phyloP scores from a whole-genome alignment of 2,797 vertebrate genomes.

The Monodelphis domestica region DNA sequence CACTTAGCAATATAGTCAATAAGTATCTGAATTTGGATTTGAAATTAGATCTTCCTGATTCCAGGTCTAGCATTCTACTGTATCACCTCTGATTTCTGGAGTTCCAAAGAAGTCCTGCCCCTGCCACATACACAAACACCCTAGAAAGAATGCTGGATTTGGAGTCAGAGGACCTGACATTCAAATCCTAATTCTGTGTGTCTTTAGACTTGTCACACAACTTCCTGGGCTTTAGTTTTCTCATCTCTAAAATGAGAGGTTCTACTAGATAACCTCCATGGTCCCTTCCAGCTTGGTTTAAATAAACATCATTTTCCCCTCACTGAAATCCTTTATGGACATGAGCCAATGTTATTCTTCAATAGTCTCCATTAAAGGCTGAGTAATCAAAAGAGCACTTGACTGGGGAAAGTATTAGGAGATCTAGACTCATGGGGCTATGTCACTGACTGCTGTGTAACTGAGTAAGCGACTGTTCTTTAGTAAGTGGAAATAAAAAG shows the following conservation, averaged over 20 bases:
- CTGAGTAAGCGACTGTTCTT: not conserved
- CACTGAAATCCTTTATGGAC: not conserved
- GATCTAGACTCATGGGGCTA: not conserved
- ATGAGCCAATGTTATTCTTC: not conserved
- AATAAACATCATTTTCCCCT: not conserved
- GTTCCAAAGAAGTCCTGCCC: not conserved
- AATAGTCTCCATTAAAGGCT: not conserved
- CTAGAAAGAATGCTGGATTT: not conserved
- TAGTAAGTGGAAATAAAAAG: constrained; percentile 3
- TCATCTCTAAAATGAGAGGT: not conserved
- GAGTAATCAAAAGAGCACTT: not conserved
- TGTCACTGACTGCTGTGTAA: not conserved
- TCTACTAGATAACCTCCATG: not conserved
- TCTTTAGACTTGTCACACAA: not conserved
- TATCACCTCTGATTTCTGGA: not conserved
- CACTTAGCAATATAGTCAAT: not conserved
- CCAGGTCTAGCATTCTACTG: not conserved
- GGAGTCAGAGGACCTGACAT: not conserved
- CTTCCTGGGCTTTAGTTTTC: not conserved
- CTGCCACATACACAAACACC: not conserved
- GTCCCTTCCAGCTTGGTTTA: not conserved
- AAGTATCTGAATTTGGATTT: not conserved
- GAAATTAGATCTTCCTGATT: not conserved
- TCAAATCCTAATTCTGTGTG: not conserved
- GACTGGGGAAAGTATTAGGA: not conserved